Base-by-base conservation (phyloP, 2,797 vertebrate species). In the Sorex maritimensis region DNA sequence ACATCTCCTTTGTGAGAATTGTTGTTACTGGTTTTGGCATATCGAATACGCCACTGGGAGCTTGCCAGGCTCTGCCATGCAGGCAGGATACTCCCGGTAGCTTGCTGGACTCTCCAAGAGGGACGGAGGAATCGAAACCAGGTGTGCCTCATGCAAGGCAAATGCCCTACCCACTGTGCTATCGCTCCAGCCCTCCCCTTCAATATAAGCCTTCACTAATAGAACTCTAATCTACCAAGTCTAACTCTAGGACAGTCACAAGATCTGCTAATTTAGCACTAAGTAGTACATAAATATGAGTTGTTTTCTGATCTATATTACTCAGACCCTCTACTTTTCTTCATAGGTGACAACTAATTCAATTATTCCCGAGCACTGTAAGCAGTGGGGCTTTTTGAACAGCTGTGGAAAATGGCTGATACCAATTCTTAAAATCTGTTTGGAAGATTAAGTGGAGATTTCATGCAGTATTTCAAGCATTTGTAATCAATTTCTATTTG, bases 361-460 rank as follows among this genome's bases (percentile, higher is more conserved):
- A 55, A 15, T 82, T 92, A 86, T 94, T 61, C 41, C 87, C 75
- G 89, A 86, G 46, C 17, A 1, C 30, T 61, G 12, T 46, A 65
- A 88, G 72, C 85, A 61, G 6, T 15, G 63, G 77, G n/a, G 61
- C 91, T 93, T 88, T 92, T 58, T 28, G 74, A 95, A 83, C 79
- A 96, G 90, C 95, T 94, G 91, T 95, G 93, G 91, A 95, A 95
- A 95, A 95, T 82, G 71, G 85, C 49, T 78, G 91, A 92, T 81
- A 88, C 75, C 78, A 91, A 81, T 83, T 94, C 90, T 92, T 87
- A 92, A 94, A 95, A 94, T 95, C 79, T 86, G 67, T 88, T 94
- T 95, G 87, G 87, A 83, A 94, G 92, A 96, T 95, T 95, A 96
- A 93, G 93, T 88, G 92, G 92, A 78, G 79, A 94, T 96, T 97